Base-by-base conservation (phyloP, 2,888 invertebrate species). In the Uropetala carovei region DNA sequence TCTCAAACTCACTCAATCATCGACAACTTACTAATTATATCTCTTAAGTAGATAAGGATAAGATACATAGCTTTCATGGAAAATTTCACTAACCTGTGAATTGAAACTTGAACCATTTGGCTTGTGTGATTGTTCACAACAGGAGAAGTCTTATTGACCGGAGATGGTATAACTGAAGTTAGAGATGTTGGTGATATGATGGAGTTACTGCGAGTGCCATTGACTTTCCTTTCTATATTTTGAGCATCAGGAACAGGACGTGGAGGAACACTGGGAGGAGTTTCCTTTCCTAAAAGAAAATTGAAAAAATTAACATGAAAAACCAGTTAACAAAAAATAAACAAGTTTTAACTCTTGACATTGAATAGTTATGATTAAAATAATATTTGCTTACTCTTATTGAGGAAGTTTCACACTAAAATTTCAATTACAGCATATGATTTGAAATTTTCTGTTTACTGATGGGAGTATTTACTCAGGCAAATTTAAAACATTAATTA, bases 31-130 rank as follows among this genome's bases (percentile, higher is more conserved):
- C n/a, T n/a, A n/a, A n/a, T n/a, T n/a, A n/a, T n/a, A n/a, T n/a
- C n/a, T n/a, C n/a, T 43, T 43, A 43, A 43, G 5, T 5, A 43
- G 43, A 43, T 43, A 43, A 43, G 43, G 43, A 1, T 43, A 43
- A 5, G n/a, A n/a, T n/a, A 43, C 43, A 43, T 43, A 43, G 5
- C 43, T 43, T 43, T 43, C 43, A 43, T 43, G 43, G 43, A 43
- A 43, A 43, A 43, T 43, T 43, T 43, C 1, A 43, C 89, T 43
- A 68, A 89, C 89, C 89, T 89, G 89, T 89, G 89, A n/a, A 89
- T n/a, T 43, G 89, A 89, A 14, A 89, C 89, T n/a, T 89, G 89
- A 64, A 89, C 89, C 89, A 89, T 89, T n/a, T 89, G 89, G 89
- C 30, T 89, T 43, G 60, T 68, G 64, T 89, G 89, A 64, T 89